Conservation (phyloP, 37 sponge, comb jelly and placozoan species). For the Theonella swinhoei region DNA sequence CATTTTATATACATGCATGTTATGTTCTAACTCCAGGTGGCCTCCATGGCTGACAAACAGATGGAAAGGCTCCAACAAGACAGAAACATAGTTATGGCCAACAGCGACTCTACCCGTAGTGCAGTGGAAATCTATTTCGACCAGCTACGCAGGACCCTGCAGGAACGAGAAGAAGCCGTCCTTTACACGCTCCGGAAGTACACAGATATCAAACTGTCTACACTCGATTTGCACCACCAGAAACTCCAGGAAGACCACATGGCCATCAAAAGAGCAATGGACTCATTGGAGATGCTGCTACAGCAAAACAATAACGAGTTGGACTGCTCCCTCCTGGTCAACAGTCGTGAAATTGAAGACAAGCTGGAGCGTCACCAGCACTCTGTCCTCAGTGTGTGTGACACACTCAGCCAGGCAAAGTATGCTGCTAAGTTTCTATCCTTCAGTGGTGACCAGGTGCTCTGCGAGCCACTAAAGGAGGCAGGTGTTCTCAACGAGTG, state of each 20-base stretch:
- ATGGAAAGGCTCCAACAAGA: constrained; percentile 5
- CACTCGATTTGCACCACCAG: constrained; percentile 15
- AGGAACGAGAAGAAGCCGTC: constrained; percentile 15
- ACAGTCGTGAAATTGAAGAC: neutral
- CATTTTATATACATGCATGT: no score
- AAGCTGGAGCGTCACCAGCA: constrained; percentile 16
- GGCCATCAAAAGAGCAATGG: neutral
- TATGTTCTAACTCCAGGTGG: no score
- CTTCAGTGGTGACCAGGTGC: constrained; percentile 7
- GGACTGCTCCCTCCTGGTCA: neutral
- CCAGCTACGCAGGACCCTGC: constrained; percentile 2
- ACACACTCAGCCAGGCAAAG: neutral
- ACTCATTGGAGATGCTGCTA: constrained; percentile 5
- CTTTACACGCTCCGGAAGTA: constrained; percentile 17
- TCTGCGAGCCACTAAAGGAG: neutral
- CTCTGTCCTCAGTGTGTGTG: constrained; percentile 12
- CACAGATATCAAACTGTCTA: constrained; percentile 16
- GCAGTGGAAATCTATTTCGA: neutral
- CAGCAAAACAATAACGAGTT: neutral
- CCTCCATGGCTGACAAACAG: constrained; percentile 2
- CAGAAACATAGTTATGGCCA: neutral
- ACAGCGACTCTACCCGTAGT: neutral
- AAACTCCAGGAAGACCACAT: constrained; percentile 13
- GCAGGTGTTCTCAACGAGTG: constrained; percentile 22
- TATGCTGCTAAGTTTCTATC: neutral